Evolutionary conservation across 2,888 invertebrate genomes (phyloP), one percentile per base, ranked within the genome.

Genomic region (Drosophila imparisetae): DNA sequence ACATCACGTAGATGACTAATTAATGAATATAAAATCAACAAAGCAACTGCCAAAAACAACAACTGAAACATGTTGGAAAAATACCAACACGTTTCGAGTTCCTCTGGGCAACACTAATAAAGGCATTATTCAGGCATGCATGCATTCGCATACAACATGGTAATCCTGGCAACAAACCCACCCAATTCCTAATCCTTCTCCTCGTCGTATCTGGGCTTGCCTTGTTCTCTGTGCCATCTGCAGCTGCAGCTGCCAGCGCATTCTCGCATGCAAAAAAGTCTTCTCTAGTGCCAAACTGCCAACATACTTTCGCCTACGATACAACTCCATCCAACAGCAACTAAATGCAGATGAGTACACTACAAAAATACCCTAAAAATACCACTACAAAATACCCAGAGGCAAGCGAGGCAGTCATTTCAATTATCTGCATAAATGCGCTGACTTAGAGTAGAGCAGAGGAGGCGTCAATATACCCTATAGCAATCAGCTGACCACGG

Each of bases 191-290:
- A 45, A 13, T 62, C 30, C 49, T 49, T 34, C n/a, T 60, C 60
- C 54, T 70, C 60, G 58, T 75, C 58, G 78, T 71, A 79, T 60
- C 50, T 78, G 65, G 42, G 18, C 38, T 53, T 45, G 80, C 66
- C 72, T 70, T 77, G 77, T 77, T 78, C 81, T 75, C 65, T 63
- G 64, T 64, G 80, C 70, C 72, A 74, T 68, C 68, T 72, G 78
- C 79, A 81, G 67, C 69, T 73, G 80, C 79, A 81, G 76, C 64
- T 72, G 61, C 67, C 65, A 64, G 75, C 66, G 71, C 78, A 84
- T 80, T 81, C 86, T 85, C 67, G 80, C 76, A 88, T 86, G 89
- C 88, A 81, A 83, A 81, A 87, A 80, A 69, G 69, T 24, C 80
- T 73, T 67, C 66, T 72, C 75, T 63, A 69, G 67, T 72, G 78